A percentile compares a stretch with the other conserved stretches of the same genome.
These are phyloP conservation scores for Halocynthia aurantium DNA, from an alignment of 23 tunicate genomes.

Conservation along the genomic window DNA sequence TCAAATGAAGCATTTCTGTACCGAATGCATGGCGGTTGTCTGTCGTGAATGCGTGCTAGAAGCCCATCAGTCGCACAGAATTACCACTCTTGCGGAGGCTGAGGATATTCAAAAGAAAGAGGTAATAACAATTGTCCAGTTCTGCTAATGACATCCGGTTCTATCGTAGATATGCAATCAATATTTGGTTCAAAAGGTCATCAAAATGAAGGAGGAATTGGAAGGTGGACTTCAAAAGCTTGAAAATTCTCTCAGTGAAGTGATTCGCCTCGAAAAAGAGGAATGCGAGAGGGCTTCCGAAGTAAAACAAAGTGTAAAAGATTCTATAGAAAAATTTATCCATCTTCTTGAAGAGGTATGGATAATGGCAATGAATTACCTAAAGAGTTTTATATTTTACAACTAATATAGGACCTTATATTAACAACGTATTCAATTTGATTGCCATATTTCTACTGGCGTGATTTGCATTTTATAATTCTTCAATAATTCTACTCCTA, in stretches of 20 bases:
- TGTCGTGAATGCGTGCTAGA: slow-evolving; percentile 57
- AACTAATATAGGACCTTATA: not conserved
- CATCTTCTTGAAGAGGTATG: slow-evolving; percentile 25
- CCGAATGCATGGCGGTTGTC: slow-evolving; percentile 30
- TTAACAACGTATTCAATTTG: not conserved
- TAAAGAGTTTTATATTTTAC: no score
- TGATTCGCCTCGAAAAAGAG: slow-evolving; percentile 14
- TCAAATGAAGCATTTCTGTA: slow-evolving; percentile 40
- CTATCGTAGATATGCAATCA: not conserved
- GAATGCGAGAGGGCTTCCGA: slow-evolving; percentile 11
- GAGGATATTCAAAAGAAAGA: slow-evolving; percentile 10
- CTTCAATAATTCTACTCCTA: no score
- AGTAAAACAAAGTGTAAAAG: slow-evolving; percentile 24
- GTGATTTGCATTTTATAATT: no score
- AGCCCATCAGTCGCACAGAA: slow-evolving; percentile 39
- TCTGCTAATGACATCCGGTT: not conserved
- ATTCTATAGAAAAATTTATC: slow-evolving; percentile 26
- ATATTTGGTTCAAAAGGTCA: slow-evolving; percentile 10
- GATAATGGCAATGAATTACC: not conserved
- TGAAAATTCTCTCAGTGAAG: slow-evolving; percentile 17
- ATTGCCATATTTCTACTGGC: no score
- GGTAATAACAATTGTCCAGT: slow-evolving; percentile 2
- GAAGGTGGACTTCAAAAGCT: slow-evolving; percentile 10
- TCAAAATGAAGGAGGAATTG: slow-evolving; percentile 31
- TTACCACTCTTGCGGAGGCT: slow-evolving; percentile 22